A percentile compares a stretch with the other conserved stretches of the same genome.
Evolutionary conservation across 2,113 vertebrate species (phyloP).

Genomic region (Etheostoma spectabile): DNA sequence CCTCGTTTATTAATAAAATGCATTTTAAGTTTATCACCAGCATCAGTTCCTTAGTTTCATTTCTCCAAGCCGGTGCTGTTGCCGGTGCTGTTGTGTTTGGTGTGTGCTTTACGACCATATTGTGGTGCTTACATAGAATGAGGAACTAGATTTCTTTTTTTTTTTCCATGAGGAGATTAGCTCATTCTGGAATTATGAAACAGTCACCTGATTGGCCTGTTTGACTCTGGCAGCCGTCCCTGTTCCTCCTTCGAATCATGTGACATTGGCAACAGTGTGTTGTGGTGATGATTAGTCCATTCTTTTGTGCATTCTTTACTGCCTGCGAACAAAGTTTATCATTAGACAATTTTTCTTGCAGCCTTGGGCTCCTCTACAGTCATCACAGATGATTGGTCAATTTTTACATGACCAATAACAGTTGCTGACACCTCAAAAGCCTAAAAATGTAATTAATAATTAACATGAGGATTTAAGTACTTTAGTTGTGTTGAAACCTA

Average conservation of each 20-base stretch:
- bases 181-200: constrained; percentile 73
- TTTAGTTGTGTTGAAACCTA: not conserved
- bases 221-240: constrained; percentile 17
- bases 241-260: constrained; percentile 58
- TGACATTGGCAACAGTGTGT: constrained; percentile 22
- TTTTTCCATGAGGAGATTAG: constrained; percentile 51
- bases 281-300: not conserved
- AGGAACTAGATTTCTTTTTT: constrained; percentile 61
- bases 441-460: not conserved
- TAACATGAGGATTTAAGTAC: not conserved
- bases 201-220: constrained; percentile 50
- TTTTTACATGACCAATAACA: not conserved
- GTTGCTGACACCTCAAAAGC: not conserved
- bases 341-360: not conserved
- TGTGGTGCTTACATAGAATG: constrained; percentile 55
- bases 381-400: not conserved
- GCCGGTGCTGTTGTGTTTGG: constrained; percentile 2
- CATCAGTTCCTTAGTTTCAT: constrained; percentile 69
- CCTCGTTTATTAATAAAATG: constrained; percentile 67
- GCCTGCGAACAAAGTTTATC: not conserved
- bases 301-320: not conserved
- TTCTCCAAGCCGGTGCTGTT: constrained; percentile 43
- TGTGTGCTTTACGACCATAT: not conserved
- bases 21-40: constrained; percentile 57
- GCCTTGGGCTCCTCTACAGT: not conserved